Evolutionary conservation across 2,113 vertebrate genomes (phyloP).

Genomic region (Peromyscus californicus): DNA sequence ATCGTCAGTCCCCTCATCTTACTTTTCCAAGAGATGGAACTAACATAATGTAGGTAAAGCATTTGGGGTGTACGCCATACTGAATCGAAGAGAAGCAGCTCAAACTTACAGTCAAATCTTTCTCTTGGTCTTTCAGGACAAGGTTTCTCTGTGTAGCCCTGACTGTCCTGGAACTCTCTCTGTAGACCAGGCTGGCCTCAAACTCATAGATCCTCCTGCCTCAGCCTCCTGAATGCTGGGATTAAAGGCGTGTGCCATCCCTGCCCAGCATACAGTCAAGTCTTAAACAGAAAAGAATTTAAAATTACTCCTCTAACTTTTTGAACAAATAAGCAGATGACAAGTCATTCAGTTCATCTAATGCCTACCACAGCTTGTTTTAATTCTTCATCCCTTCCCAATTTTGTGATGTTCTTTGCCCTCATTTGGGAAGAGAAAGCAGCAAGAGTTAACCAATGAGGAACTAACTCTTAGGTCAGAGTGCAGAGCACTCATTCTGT

Average conservation of each 20-base stretch:
- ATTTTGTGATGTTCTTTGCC: conserved; percentile 27
- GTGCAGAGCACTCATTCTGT: background rate
- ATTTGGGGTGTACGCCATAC: background rate
- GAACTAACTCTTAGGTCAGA: conserved; percentile 5
- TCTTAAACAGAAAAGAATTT: background rate
- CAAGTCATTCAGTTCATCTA: background rate
- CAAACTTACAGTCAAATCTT: background rate
- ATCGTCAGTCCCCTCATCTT: background rate
- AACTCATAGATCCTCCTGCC: background rate
- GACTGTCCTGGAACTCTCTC: too few relatives aligned
- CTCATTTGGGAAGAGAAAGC: conserved; percentile 38
- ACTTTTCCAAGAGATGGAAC: conserved; percentile 29
- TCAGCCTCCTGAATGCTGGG: background rate
- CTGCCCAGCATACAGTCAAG: background rate
- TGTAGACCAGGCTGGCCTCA: background rate
- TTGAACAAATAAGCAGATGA: conserved; percentile 8
- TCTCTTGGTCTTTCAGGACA: background rate
- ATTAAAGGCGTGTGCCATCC: too few relatives aligned
- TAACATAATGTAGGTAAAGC: background rate
- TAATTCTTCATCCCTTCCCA: background rate
- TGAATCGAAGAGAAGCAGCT: background rate
- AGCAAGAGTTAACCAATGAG: conserved; percentile 45
- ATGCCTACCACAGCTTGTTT: background rate
- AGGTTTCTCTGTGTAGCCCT: background rate
- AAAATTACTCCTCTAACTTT: conserved; percentile 12